These are phyloP conservation scores for Morus bassanus DNA, from an alignment of 2,797 vertebrate genomes.

Conservation along the genomic window DNA sequence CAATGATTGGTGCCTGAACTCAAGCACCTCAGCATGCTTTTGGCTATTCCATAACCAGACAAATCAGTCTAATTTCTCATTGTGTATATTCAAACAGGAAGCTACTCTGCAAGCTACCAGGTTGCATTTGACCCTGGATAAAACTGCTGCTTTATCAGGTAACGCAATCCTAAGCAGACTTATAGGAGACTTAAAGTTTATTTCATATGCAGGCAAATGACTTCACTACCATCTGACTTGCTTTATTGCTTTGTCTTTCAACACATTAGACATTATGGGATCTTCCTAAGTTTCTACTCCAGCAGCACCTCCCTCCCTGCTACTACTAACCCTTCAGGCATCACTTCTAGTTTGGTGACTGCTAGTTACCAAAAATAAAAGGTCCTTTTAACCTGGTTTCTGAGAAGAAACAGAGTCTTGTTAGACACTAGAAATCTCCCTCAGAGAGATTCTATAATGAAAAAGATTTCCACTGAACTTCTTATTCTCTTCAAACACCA, in stretches of 20 bases:
- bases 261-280: not conserved
- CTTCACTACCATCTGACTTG: not conserved
- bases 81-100: not conserved
- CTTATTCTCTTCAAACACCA: not conserved
- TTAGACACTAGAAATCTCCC: not conserved
- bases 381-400: not conserved
- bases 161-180: not conserved
- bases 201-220: slow-evolving; percentile 27
- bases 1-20: not conserved
- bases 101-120: not conserved
- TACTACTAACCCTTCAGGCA: not conserved
- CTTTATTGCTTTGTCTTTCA: slow-evolving; percentile 26
- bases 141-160: slow-evolving; percentile 1
- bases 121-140: not conserved
- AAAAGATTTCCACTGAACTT: not conserved
- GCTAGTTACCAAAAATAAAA: not conserved
- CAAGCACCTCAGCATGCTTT: not conserved
- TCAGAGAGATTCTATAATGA: not conserved
- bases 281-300: not conserved
- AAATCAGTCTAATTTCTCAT: not conserved
- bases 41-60: not conserved
- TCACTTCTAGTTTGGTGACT: not conserved
- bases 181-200: not conserved
- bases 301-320: not conserved
- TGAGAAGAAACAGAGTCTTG: not conserved